phyloP scores from a whole-genome alignment of 2,888 invertebrate genomes.

The Xiphydria camelus region DNA sequence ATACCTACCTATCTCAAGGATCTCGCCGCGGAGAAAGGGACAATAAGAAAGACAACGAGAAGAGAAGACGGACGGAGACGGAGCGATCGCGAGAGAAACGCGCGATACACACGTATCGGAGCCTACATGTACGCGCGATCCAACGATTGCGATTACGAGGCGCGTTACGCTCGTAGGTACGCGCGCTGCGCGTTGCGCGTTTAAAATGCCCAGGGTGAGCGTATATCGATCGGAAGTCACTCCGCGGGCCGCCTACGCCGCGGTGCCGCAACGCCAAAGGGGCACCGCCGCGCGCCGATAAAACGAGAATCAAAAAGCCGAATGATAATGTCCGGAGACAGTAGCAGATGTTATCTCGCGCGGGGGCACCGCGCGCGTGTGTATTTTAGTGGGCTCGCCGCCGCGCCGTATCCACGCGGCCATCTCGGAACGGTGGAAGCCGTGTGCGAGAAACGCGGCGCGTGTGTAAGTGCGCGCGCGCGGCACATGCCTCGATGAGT shows the following conservation, averaged over 20 bases:
- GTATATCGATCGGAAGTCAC: slow-evolving; percentile 18
- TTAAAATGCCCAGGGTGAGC: not conserved
- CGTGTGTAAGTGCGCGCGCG: not conserved
- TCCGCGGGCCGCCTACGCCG: slow-evolving; percentile 4
- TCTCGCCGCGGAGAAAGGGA: too few species aligned
- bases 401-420: slow-evolving; percentile 6
- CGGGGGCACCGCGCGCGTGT: slow-evolving; percentile 5
- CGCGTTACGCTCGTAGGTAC: too few species aligned
- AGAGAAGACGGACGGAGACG: too few species aligned
- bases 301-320: slow-evolving; percentile 14
- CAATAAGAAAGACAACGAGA: too few species aligned
- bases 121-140: too few species aligned
- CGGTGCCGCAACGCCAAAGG: not conserved
- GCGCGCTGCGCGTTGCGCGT: too few species aligned
- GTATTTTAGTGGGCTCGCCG: slow-evolving; percentile 10
- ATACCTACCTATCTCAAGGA: too few species aligned
- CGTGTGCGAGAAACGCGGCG: slow-evolving; percentile 4
- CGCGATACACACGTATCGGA: too few species aligned
- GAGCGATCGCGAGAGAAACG: too few species aligned
- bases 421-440: slow-evolving; percentile 15
- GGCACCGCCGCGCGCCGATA: slow-evolving; percentile 5
- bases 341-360: slow-evolving; percentile 17
- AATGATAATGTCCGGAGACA: slow-evolving; percentile 16
- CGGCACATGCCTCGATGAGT: slow-evolving; percentile 18
- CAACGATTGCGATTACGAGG: too few species aligned